These are phyloP conservation scores for Lamellibrachia luymesi DNA, from an alignment of 1,140 invertebrate genomes.

Conservation along the genomic window DNA sequence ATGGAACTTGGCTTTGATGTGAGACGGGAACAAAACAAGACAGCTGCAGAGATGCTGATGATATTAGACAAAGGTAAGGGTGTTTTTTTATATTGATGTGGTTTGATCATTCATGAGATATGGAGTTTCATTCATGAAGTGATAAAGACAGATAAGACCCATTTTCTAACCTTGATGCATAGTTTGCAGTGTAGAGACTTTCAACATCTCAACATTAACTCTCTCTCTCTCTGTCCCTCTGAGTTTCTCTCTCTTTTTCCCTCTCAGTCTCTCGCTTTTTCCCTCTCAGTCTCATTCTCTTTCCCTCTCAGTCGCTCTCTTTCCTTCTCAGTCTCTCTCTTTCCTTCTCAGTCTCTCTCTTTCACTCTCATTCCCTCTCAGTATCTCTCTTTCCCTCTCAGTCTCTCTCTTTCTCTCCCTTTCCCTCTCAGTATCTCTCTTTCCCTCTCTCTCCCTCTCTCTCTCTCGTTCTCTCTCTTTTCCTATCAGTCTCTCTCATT, in stretches of 20 bases:
- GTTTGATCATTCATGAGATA: no score
- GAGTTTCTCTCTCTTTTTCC: not conserved
- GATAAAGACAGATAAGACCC: no score
- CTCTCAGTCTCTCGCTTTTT: not conserved
- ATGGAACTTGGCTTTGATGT: constrained; percentile 75
- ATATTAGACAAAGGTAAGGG: not conserved
- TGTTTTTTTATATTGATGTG: not conserved
- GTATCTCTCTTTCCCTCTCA: not conserved
- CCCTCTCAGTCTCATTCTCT: not conserved
- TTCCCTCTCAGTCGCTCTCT: not conserved
- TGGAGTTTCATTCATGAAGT: no score
- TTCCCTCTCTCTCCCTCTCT: no score
- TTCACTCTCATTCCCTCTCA: no score
- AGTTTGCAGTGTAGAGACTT: no score
- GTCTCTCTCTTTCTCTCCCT: no score
- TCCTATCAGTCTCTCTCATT: not conserved
- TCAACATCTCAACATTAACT: no score
- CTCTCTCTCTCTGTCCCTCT: not conserved
- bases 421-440: no score
- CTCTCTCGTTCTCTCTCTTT: not conserved
- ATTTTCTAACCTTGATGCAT: no score
- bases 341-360: not conserved
- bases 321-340: not conserved
- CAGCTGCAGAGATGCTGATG: not conserved
- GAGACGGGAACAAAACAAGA: constrained; percentile 25